Evolutionary conservation across 2,113 vertebrate genomes (phyloP).

Genomic region (Mirounga angustirostris): DNA sequence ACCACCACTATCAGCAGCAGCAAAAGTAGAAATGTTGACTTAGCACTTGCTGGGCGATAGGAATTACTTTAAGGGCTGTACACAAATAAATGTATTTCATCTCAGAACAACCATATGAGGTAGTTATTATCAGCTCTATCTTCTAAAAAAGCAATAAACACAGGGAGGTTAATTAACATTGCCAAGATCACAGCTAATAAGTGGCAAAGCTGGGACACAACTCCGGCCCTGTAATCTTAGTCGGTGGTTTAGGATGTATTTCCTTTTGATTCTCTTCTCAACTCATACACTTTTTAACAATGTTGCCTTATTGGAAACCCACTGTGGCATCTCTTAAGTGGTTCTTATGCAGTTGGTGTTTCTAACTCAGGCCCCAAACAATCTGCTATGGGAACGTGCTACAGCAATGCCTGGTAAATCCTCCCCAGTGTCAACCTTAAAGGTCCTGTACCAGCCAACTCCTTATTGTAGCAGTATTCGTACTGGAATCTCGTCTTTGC

Average conservation of each 20-base stretch:
- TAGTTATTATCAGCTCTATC: neutral
- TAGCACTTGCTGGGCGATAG: neutral
- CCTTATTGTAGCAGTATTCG: neutral
- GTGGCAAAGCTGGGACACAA: neutral
- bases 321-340: neutral
- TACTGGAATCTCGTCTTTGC: neutral
- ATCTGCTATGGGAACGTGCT: neutral
- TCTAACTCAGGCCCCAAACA: neutral
- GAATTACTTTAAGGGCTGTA: neutral
- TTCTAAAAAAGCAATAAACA: neutral
- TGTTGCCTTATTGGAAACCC: neutral
- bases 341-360: neutral
- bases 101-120: neutral
- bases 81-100: neutral
- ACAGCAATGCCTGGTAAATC: neutral
- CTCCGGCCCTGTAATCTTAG: neutral
- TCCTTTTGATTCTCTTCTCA: constrained; percentile 29
- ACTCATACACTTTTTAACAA: constrained; percentile 15
- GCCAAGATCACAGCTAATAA: neutral
- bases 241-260: neutral
- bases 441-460: neutral
- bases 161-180: neutral
- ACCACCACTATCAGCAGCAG: neutral
- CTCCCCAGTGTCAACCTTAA: neutral
- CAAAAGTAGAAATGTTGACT: neutral